phyloP scores from a whole-genome alignment of 2,113 vertebrate genomes.

The Microtus richardsoni region DNA sequence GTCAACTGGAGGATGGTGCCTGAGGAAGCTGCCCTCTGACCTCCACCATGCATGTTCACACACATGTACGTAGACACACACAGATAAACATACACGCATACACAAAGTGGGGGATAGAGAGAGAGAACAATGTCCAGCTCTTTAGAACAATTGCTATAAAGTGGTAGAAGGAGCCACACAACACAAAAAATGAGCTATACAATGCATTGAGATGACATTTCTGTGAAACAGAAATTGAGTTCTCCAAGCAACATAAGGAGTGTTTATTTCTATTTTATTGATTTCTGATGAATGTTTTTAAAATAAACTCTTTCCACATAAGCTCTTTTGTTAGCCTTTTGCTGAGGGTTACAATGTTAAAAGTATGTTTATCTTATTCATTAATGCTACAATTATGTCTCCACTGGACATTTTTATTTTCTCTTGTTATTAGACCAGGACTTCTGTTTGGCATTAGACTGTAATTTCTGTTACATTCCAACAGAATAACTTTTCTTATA shows the following conservation, averaged over 20 bases:
- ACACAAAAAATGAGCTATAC: not conserved
- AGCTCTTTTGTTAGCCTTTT: not conserved
- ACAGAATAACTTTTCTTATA: not conserved
- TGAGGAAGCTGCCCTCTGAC: not conserved
- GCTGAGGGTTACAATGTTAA: not conserved
- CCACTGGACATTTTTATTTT: not conserved
- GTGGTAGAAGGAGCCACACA: not conserved
- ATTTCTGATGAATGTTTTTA: conserved; percentile 12
- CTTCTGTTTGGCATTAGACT: not conserved
- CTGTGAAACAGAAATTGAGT: too few relatives aligned
- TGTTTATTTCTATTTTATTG: not conserved
- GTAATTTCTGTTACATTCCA: not conserved
- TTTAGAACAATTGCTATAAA: not conserved
- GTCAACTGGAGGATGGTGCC: too few relatives aligned
- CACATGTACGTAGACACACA: not conserved
- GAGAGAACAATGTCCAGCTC: not conserved
- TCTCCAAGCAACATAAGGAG: not conserved
- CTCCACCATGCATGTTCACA: not conserved
- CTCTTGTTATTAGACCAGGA: not conserved
- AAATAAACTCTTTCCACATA: not conserved
- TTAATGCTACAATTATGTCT: not conserved
- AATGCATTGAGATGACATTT: not conserved
- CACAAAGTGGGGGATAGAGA: too few relatives aligned
- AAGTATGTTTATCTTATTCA: conserved; percentile 1
- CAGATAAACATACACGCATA: too few relatives aligned